Base-by-base conservation (phyloP, 2,113 vertebrate genomes). In the Chlorocebus sabaeus region DNA sequence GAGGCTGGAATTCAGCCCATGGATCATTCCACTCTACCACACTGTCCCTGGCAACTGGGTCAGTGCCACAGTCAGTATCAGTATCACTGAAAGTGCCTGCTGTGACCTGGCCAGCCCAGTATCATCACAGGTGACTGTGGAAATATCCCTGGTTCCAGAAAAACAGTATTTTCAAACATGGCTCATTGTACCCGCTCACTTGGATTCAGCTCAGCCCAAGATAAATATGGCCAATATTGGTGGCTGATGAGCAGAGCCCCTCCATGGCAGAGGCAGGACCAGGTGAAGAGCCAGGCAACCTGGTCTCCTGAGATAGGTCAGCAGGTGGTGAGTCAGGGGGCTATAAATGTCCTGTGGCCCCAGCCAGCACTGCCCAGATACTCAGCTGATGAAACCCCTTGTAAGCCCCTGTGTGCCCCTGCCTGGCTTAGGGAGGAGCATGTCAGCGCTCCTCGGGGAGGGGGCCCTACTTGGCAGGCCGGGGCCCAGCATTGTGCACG, bases 401-500 rank as follows among this genome's bases (percentile, higher is more conserved):
- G 73, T 80, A 95, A 97, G 52, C 85, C 97, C 96, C 97, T 94
- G 89, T 45, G 94, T 59, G 70, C 67, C 78, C 84, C 98, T 75
- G 76, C 68, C 85, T 61, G 76, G 73, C 81, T 61, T 20, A 0
- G 8, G 86, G 80, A 96, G 40, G 92, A 68, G 43, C 96, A 89
- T 20, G 8, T 38, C 55, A 25, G 89, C 72, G 22, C 45, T 93
- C 57, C 81, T 92, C 38, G 8, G 64, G 89, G 95, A 95, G 92
- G 95, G 89, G 89, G 61, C 68, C 89, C 59, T 61, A 30, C 70
- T 96, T 98, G 98, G 97, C 98, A 98, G 96, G 90, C 55, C 72
- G 17, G 5, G 81, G 79, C 75, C 81, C 67, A 73, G 94, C 98
- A 98, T 98, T 98, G 98, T 2, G 98, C 98, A 98, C 98, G 93